These are phyloP conservation scores for Nephrocerus scutellatus DNA, from an alignment of 2,888 invertebrate species.

Conservation along the genomic window DNA sequence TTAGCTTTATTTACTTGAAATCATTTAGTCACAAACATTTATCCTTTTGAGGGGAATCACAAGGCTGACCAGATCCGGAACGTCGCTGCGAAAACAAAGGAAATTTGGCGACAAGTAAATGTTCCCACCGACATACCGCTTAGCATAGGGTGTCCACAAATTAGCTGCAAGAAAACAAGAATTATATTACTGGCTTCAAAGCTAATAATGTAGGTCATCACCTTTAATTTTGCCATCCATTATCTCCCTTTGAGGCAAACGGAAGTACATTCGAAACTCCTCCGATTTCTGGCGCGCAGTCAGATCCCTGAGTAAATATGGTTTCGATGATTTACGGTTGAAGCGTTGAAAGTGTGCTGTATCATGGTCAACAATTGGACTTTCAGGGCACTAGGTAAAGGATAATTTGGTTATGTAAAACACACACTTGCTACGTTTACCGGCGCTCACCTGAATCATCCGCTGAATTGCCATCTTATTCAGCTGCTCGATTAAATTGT, in stretches of 20 bases:
- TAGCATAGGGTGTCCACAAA: slow-evolving; percentile 92
- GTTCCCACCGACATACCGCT: slow-evolving; percentile 78
- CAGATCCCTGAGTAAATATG: slow-evolving; percentile 88
- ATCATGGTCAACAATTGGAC: slow-evolving; percentile 84
- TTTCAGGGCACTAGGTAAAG: slow-evolving; percentile 71
- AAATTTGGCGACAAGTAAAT: slow-evolving; percentile 91
- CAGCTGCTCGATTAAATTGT: slow-evolving; percentile 85
- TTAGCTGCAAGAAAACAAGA: slow-evolving; percentile 42
- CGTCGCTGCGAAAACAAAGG: slow-evolving; percentile 92
- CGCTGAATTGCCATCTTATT: slow-evolving; percentile 96
- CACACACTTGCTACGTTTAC: slow-evolving; percentile 3
- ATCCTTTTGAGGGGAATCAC: slow-evolving; percentile 84
- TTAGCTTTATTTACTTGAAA: neutral
- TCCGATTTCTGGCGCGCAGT: slow-evolving; percentile 93
- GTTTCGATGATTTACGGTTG: slow-evolving; percentile 81
- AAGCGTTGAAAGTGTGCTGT: slow-evolving; percentile 74
- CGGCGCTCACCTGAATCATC: slow-evolving; percentile 41
- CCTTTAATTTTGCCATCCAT: slow-evolving; percentile 91
- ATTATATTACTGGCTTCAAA: neutral
- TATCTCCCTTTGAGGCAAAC: slow-evolving; percentile 83
- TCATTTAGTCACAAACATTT: slow-evolving; percentile 39
- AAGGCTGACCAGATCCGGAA: slow-evolving; percentile 71
- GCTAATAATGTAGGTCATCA: slow-evolving; percentile 29
- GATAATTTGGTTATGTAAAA: slow-evolving; percentile 1
- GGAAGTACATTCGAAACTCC: slow-evolving; percentile 74